Evolutionary conservation across 2,113 vertebrate species (phyloP).

Genomic region (Podocnemis expansa): DNA sequence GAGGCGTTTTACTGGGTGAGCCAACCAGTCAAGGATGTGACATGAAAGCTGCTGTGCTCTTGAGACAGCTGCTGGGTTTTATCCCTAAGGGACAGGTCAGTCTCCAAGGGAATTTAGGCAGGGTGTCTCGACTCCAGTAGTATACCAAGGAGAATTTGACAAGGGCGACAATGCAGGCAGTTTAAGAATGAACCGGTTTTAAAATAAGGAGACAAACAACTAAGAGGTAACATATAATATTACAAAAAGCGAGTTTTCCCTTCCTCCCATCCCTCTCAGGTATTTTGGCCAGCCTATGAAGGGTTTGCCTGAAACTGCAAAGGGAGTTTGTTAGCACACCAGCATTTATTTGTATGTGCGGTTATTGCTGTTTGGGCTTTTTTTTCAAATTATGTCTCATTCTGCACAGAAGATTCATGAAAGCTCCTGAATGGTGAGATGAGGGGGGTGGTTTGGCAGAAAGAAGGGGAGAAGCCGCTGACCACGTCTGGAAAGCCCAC

Average conservation of each 20-base stretch:
- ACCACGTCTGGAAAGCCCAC: not conserved
- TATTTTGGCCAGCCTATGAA: not conserved
- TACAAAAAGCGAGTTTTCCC: not conserved
- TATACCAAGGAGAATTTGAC: not conserved
- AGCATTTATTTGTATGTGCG: not conserved
- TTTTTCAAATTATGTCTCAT: too few species aligned
- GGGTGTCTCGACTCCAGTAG: not conserved
- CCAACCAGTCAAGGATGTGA: not conserved
- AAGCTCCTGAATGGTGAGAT: not conserved
- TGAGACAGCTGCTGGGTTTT: not conserved
- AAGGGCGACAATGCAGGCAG: not conserved
- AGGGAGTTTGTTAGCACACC: not conserved
- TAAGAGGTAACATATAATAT: not conserved
- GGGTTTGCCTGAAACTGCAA: not conserved
- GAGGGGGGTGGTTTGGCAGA: not conserved
- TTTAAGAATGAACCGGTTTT: not conserved
- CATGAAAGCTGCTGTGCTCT: not conserved
- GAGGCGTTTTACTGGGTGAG: not conserved
- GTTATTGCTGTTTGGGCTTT: too few species aligned
- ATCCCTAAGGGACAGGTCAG: not conserved
- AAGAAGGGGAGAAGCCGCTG: too few species aligned
- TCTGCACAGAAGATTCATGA: not conserved
- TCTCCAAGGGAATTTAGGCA: not conserved
- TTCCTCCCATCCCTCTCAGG: too few species aligned
- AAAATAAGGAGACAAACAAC: not conserved